A percentile compares a stretch with the other conserved stretches of the same genome.
Conservation (phyloP, 1,140 invertebrate genomes). For the Ceratosolen solmsi region DNA sequence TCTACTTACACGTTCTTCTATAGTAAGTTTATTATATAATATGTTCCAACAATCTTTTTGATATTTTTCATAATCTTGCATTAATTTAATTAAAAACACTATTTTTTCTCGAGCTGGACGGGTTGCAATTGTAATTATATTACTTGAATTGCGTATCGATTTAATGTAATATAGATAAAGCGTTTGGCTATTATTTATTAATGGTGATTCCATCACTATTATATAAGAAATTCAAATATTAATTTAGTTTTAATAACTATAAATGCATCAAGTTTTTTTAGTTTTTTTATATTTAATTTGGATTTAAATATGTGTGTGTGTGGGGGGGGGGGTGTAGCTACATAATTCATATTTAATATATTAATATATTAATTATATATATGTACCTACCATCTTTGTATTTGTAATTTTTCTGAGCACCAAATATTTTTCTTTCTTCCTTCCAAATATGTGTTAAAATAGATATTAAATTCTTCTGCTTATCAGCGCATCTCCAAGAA, state of each 20-base stretch:
- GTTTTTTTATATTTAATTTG: too few species aligned
- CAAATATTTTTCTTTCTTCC: slow-evolving; percentile 60
- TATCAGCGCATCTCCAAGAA: slow-evolving; percentile 60
- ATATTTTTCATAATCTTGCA: slow-evolving; percentile 54
- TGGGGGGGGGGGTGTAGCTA: too few species aligned
- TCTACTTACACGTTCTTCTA: slow-evolving; percentile 58
- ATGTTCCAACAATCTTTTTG: slow-evolving; percentile 58
- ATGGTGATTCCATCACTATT: slow-evolving; percentile 52
- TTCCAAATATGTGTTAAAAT: slow-evolving; percentile 62
- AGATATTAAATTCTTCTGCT: slow-evolving; percentile 57
- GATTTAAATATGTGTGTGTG: too few species aligned
- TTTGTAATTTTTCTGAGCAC: slow-evolving; percentile 55
- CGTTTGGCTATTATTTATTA: slow-evolving; percentile 59
- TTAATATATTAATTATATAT: slow-evolving; percentile 18
- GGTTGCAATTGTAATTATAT: slow-evolving; percentile 55
- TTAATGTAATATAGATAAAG: slow-evolving; percentile 53
- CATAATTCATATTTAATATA: background rate
- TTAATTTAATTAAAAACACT: slow-evolving; percentile 58
- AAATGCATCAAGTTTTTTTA: too few species aligned
- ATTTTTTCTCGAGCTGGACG: slow-evolving; percentile 63
- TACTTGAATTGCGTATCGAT: slow-evolving; percentile 49
- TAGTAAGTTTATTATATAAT: slow-evolving; percentile 52
- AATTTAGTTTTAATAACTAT: too few species aligned
- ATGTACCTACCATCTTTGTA: slow-evolving; percentile 43
- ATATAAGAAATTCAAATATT: too few species aligned